These are phyloP conservation scores for Toxonevra muliebris DNA, from an alignment of 2,888 invertebrate genomes.

Conservation along the genomic window DNA sequence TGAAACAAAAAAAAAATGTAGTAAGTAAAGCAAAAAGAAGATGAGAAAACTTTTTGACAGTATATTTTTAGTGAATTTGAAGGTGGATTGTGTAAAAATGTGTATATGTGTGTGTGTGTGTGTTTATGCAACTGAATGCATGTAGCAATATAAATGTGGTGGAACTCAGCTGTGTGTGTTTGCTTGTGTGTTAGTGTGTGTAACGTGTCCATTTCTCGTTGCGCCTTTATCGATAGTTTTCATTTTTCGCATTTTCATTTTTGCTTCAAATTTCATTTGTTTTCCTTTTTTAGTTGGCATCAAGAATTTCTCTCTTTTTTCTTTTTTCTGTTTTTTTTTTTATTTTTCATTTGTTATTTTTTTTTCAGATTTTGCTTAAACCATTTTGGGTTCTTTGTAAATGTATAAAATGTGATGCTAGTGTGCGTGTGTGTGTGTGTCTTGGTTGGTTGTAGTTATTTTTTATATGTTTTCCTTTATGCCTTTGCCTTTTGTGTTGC, in stretches of 20 bases:
- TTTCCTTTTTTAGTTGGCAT: background rate
- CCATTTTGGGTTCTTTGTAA: no score
- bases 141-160: background rate
- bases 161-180: background rate
- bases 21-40: background rate
- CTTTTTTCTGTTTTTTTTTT: constrained; percentile 6
- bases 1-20: background rate
- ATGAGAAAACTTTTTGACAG: constrained; percentile 13
- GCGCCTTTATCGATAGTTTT: constrained; percentile 19
- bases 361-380: no score
- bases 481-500: no score
- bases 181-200: background rate
- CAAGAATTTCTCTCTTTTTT: constrained; percentile 2
- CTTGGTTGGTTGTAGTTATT: no score
- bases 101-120: background rate
- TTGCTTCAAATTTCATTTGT: constrained; percentile 3
- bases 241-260: no score
- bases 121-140: background rate
- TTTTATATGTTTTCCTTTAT: no score
- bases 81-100: background rate
- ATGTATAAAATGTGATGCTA: no score
- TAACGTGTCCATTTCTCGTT: constrained; percentile 13
- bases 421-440: no score
- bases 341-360: background rate
- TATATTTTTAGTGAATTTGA: background rate